These are phyloP conservation scores for Felis chaus DNA, from an alignment of 2,113 vertebrate species.

Conservation along the genomic window DNA sequence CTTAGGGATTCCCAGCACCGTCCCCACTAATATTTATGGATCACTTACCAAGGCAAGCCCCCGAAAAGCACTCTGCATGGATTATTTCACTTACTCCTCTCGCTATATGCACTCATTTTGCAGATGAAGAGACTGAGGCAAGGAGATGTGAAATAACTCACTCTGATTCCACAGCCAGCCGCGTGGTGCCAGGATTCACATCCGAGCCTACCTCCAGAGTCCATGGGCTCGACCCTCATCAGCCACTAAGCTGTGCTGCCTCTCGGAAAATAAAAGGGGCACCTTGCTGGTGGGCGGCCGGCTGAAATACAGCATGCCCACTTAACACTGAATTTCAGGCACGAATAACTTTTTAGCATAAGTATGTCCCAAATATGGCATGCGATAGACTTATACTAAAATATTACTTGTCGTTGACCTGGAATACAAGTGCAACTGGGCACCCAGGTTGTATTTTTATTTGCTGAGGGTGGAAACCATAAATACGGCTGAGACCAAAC, in stretches of 20 bases:
- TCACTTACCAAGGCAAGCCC: background rate
- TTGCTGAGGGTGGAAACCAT: background rate
- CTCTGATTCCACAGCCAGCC: background rate
- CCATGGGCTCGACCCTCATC: background rate
- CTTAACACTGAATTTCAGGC: background rate
- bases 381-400: background rate
- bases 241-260: too few relatives aligned
- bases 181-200: background rate
- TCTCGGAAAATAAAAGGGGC: background rate
- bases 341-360: background rate
- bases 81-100: background rate
- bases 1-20: background rate
- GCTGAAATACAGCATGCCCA: background rate
- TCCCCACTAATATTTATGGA: background rate
- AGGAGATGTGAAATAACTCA: background rate
- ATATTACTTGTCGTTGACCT: background rate
- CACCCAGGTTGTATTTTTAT: background rate
- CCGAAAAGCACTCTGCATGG: background rate
- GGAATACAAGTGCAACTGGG: background rate
- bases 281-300: background rate
- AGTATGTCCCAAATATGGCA: background rate
- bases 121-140: background rate
- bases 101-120: background rate
- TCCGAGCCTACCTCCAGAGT: background rate
- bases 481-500: background rate